Base-by-base conservation (phyloP, 2,888 invertebrate species). In the Apamea monoglypha region DNA sequence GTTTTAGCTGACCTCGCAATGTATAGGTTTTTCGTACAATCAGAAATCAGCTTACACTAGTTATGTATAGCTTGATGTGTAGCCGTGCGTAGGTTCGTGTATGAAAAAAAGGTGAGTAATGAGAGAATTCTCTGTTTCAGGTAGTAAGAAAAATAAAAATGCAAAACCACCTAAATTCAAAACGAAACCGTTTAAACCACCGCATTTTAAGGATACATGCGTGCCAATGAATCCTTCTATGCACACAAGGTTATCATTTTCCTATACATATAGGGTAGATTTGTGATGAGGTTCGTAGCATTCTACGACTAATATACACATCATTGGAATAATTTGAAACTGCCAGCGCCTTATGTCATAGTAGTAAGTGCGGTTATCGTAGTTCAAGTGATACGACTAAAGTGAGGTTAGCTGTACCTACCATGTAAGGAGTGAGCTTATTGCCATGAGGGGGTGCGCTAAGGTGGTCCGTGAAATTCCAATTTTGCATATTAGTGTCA, bases 191-290 rank as follows among this genome's bases (percentile, higher is more conserved):
- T 96, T 94, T 76, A 92, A 89, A 78, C 94, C 94, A 7, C 92
- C 91, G 8, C 94, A 94, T 89, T 93, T 90, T 73, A 95, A 93
- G 82, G 95, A 95, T 32, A 94, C 94, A 7, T 95, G 95, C 85
- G 93, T 96, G 18, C 96, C 96, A 5, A 96, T 96, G 96, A 90
- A 83, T 3, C 96, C 96, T 12, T 94, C 96, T 8, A 95, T 96
- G 96, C 94, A 95, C 81, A 95, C 95, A 18, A 95, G 96, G 96
- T 79, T 53, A 50, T 6, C 21, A 32, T 32, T 53, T 53, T 36
- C 18, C 5, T n/a, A n/a, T n/a, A 67, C 5, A 3, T 21, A 29
- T 21, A 18, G 21, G 40, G 29, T n/a, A 68, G 5, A 67, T 29
- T 68, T 18, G 50, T 7, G 10, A 44, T n/a, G 6, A 68, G 67